These are phyloP conservation scores for Alsophila aescularia DNA, from an alignment of 2,888 invertebrate genomes.

Conservation along the genomic window DNA sequence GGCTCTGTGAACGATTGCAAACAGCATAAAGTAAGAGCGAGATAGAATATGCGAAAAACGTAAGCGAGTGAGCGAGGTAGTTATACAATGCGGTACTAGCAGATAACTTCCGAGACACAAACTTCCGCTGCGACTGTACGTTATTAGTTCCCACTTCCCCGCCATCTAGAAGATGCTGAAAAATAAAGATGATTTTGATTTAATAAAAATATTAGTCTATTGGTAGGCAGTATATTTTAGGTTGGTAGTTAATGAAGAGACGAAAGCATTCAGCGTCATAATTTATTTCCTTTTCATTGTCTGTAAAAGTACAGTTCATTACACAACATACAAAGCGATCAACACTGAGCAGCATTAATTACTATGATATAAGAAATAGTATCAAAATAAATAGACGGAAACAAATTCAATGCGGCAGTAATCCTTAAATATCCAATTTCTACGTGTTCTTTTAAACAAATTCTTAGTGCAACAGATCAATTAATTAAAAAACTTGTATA, in stretches of 20 bases:
- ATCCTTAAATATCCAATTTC: neutral
- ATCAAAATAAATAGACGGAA: slow-evolving; percentile 27
- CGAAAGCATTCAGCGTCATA: slow-evolving; percentile 45
- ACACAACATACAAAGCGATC: slow-evolving; percentile 41
- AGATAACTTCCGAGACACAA: too few species aligned
- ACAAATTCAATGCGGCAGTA: slow-evolving; percentile 11
- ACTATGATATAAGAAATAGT: slow-evolving; percentile 34
- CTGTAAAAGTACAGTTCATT: slow-evolving; percentile 42
- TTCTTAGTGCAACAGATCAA: slow-evolving; percentile 8
- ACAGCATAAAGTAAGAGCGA: too few species aligned
- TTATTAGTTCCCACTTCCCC: too few species aligned
- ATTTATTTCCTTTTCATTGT: slow-evolving; percentile 67
- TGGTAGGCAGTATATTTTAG: neutral
- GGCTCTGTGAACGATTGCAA: too few species aligned
- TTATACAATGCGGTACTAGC: too few species aligned
- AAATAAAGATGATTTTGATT: too few species aligned
- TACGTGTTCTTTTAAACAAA: neutral
- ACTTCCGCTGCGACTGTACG: too few species aligned
- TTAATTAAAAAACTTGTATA: slow-evolving; percentile 10
- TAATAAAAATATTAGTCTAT: neutral
- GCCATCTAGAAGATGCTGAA: too few species aligned
- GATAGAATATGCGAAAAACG: too few species aligned
- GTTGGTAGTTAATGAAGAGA: neutral
- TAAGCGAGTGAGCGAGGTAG: too few species aligned
- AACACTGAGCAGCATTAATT: slow-evolving; percentile 37